Evolutionary conservation across 2,888 invertebrate species (phyloP).

Genomic region (Eupithecia centaureata): DNA sequence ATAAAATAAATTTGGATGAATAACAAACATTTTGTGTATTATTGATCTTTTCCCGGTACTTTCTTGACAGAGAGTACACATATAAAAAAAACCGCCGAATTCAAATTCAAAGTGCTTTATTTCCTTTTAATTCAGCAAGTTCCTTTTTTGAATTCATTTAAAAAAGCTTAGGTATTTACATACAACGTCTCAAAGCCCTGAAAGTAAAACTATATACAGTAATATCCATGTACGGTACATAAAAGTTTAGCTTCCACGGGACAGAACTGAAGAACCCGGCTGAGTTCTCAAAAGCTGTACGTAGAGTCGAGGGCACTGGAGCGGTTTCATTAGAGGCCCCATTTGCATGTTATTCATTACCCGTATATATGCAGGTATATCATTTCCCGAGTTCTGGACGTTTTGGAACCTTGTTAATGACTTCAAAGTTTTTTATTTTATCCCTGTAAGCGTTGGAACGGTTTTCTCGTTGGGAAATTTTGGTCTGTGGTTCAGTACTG

Average conservation of each 20-base stretch:
- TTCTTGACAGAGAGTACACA: no score
- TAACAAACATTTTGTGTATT: no score
- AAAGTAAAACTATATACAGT: not conserved
- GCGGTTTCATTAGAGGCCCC: slow-evolving; percentile 67
- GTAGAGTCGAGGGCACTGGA: slow-evolving; percentile 45
- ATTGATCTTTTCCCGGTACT: no score
- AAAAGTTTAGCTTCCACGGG: not conserved
- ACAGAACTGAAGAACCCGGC: slow-evolving; percentile 12
- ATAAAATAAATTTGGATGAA: no score
- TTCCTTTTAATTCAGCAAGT: no score
- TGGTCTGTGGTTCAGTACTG: not conserved
- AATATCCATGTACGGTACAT: not conserved
- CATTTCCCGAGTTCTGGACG: slow-evolving; percentile 49
- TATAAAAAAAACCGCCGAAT: no score
- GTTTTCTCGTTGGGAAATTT: not conserved
- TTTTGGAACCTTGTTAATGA: slow-evolving; percentile 43
- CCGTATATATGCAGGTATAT: slow-evolving; percentile 45
- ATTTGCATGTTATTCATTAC: slow-evolving; percentile 78
- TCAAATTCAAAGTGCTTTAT: no score
- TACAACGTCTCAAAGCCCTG: not conserved
- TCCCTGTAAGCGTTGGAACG: not conserved
- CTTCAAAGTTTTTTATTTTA: slow-evolving; percentile 35
- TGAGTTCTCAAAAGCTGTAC: slow-evolving; percentile 14
- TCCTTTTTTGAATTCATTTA: no score
- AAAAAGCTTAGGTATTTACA: not conserved